Base-by-base conservation (phyloP, 2,113 vertebrate genomes). In the Lasiurus borealis region DNA sequence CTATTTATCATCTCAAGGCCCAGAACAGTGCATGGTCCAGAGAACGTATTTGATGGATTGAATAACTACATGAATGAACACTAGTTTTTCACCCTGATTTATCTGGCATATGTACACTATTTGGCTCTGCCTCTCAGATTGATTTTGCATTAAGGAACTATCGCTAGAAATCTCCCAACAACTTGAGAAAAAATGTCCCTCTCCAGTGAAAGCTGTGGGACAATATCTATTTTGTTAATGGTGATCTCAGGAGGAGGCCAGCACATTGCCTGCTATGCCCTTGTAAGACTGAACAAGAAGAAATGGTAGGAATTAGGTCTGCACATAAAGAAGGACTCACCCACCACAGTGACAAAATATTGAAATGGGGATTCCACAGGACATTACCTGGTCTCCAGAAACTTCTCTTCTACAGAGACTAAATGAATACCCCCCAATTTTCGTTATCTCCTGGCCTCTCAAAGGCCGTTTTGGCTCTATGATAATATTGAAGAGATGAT, bases 91-190 rank as follows among this genome's bases (percentile, higher is more conserved):
- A 78, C 82, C 62, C 50, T 93, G 68, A 96, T 85, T 95, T 75
- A 85, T 87, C n/a, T 94, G 84, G 29, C 46, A 83, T 66, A 52
- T 34, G 64, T 46, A 62, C 15, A 77, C 54, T 75, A 13, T 75
- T 90, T 85, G 71, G 21, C 23, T 85, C 44, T 92, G 76, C 48
- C 48, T 93, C 64, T 92, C 81, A 83, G 31, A 69, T 18, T 85
- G 81, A 90, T 81, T 88, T 71, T 92, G 64, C 62, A 82, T 93
- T 93, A 85, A 94, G 27, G 36, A 90, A 75, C 18, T 85, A 57
- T 82, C 66, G 29, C 31, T 90, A 94, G 68, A 95, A 93, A 92
- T 94, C 31, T 75, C 31, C 46, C 34, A 93, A 91, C 46, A 78
- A 48, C 34, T 72, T 52, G 50, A 62, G 83, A 84, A 87, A 77